A percentile compares a stretch with the other conserved stretches of the same genome.
Evolutionary conservation across 2,113 vertebrate genomes (phyloP).

Genomic region (Sceloporus tristichus): DNA sequence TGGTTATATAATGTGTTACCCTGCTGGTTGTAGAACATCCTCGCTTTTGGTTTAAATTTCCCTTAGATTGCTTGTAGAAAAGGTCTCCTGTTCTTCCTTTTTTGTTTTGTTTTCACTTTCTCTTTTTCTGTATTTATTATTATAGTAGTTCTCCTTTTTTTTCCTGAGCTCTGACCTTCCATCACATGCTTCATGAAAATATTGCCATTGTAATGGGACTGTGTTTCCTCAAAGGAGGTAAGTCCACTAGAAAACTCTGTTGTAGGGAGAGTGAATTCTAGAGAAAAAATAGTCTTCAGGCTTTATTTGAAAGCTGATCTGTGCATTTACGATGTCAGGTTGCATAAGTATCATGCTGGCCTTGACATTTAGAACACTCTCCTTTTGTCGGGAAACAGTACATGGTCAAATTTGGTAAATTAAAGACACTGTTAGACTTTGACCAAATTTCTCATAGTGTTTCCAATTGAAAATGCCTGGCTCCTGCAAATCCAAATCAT

Average conservation of each 20-base stretch:
- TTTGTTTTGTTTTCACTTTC: too few species aligned
- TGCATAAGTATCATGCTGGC: constrained; percentile 18
- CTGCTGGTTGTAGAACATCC: too few species aligned
- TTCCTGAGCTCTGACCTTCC: not conserved
- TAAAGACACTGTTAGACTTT: not conserved
- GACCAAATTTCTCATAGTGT: not conserved
- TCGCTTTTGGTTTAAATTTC: too few species aligned
- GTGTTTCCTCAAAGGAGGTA: not conserved
- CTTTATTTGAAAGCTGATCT: not conserved
- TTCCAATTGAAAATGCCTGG: not conserved
- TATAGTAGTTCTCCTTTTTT: not conserved
- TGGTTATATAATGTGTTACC: too few species aligned
- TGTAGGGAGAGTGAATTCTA: not conserved
- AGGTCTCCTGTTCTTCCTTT: too few species aligned
- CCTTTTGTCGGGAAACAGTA: constrained; percentile 10
- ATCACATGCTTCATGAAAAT: not conserved
- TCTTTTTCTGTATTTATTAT: too few species aligned
- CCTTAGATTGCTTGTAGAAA: too few species aligned
- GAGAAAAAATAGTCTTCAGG: not conserved
- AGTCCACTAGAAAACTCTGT: not conserved
- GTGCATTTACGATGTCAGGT: constrained; percentile 21
- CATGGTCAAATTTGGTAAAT: not conserved
- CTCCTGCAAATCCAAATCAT: not conserved
- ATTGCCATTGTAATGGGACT: not conserved
- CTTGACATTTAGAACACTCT: constrained; percentile 23